A percentile compares a stretch with the other conserved stretches of the same genome.
Conservation (phyloP, 2,113 vertebrate species). For the Oreocharis arfaki region DNA sequence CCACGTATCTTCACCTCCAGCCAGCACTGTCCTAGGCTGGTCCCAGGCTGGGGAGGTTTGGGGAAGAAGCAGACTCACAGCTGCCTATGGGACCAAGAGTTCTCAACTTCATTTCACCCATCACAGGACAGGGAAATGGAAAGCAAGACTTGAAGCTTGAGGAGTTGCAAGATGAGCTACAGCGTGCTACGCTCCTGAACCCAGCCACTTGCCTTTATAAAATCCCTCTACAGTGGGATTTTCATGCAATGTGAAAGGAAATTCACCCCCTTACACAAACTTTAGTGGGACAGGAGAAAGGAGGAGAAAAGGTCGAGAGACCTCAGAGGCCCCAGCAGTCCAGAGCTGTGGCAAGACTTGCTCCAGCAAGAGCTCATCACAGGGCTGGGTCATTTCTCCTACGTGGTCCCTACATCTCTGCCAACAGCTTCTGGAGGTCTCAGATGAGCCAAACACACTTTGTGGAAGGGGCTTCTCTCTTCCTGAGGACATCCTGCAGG, state of each 20-base stretch:
- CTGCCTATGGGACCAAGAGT: not conserved
- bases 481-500: not conserved
- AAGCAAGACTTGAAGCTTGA: not conserved
- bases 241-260: not conserved
- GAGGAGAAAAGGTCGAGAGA: not conserved
- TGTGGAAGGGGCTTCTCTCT: not conserved
- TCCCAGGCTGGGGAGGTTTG: not conserved
- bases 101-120: not conserved
- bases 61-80: not conserved
- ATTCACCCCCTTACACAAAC: not conserved
- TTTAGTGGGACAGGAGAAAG: not conserved
- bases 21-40: not conserved
- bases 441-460: not conserved
- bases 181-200: not conserved
- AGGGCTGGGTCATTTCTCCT: not conserved
- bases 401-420: fast-evolving
- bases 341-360: not conserved
- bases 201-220: not conserved
- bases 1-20: fast-evolving
- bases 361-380: not conserved
- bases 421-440: not conserved
- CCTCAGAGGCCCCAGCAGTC: not conserved
- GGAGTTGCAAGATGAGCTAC: not conserved
- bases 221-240: not conserved
- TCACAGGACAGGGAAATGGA: not conserved